Base-by-base conservation (phyloP, 1,140 invertebrate genomes). In the Glossosoma conforme region DNA sequence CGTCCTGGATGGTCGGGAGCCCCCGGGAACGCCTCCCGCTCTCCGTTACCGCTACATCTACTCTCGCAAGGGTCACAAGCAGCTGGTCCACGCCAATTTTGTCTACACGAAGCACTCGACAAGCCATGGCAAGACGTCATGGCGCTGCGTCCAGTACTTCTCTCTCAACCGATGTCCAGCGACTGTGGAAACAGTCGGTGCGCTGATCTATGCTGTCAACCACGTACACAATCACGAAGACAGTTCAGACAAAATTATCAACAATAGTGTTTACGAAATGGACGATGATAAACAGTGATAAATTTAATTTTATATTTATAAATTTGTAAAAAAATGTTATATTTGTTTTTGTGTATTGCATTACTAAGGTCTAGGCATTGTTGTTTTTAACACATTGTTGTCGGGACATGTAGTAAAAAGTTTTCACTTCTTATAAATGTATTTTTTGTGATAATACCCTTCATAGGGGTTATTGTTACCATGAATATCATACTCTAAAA, bases 91-190 rank as follows among this genome's bases (percentile, higher is more conserved):
- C 60, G 69, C 67, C 66, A 74, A 74, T 58, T 75, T 73, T 62
- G 70, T 75, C 13, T 74, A 73, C 51, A 75, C 72, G 10, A 75
- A 75, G 61, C 72, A 75, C 56, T 75, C 72, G 3, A 75, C 72
- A 3, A 72, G 67, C n/a, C 68, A 75, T 41, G 71, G 72, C 1
- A 75, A 75, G 54, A 75, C 72, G 0, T 72, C 70, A 1, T 75
- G 72, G 72, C 52, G 72, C 21, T 75, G 72, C 60, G 71, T 75
- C 1, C 72, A 75, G 47, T 75, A 75, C 54, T 75, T 74, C 52
- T 71, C 71, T 3, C 54, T 75, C 2, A 74, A 75, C 44, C 54
- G 69, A 46, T 75, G 72, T 60, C 72, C 72, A 10, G 72, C 72
- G 0, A 75, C 72, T 0, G 69, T 73, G 0, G 71, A 74, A 54